phyloP scores from a whole-genome alignment of 2,888 invertebrate species.

The Buathra laborator region DNA sequence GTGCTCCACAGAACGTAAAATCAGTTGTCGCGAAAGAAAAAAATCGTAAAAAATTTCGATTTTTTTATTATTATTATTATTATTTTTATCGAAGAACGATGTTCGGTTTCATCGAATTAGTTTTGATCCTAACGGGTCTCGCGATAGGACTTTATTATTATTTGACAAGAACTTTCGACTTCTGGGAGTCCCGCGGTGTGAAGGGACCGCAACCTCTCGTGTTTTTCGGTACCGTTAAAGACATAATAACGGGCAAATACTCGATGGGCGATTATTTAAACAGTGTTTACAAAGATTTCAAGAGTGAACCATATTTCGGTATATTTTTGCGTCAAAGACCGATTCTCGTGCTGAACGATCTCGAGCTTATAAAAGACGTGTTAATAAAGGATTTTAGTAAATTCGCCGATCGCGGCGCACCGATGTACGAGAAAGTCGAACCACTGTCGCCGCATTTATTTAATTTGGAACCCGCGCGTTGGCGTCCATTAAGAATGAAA shows the following conservation, averaged over 20 bases:
- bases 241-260: conserved; percentile 36
- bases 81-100: conserved; percentile 30
- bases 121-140: conserved; percentile 84
- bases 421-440: conserved; percentile 70
- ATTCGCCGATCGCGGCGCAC: conserved; percentile 53
- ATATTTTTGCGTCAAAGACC: conserved; percentile 74
- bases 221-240: conserved; percentile 81
- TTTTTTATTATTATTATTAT: no score
- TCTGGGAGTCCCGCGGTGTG: conserved; percentile 83
- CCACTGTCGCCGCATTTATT: conserved; percentile 82
- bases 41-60: no score
- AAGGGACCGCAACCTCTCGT: conserved; percentile 81
- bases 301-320: conserved; percentile 79
- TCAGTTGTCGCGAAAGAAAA: no score
- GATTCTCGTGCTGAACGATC: conserved; percentile 59
- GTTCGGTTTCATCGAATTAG: conserved; percentile 46
- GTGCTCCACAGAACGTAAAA: no score
- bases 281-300: conserved; percentile 56
- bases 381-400: conserved; percentile 62
- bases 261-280: conserved; percentile 54
- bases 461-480: conserved; percentile 81
- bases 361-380: conserved; percentile 60
- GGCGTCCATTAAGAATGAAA: conserved; percentile 84
- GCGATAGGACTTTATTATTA: conserved; percentile 70
- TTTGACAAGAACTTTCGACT: conserved; percentile 80